Conservation (phyloP, 1,140 invertebrate genomes). For the Papilio glaucus region DNA sequence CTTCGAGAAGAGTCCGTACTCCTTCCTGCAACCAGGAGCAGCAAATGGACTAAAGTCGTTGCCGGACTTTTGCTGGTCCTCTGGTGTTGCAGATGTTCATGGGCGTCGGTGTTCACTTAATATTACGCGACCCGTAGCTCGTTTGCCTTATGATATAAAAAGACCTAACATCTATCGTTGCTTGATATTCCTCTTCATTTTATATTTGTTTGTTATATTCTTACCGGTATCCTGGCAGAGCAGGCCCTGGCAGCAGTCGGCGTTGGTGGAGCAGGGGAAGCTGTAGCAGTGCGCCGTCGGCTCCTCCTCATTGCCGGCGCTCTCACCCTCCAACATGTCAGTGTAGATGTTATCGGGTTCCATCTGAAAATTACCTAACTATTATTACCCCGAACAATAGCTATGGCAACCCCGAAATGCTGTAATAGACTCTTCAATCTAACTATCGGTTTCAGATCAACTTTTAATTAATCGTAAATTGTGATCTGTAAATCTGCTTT, state of each 20-base stretch:
- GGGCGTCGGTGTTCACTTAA: no score
- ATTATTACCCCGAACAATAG: background rate
- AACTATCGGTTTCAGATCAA: background rate
- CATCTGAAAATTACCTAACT: conserved; percentile 45
- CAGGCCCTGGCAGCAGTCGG: conserved; percentile 73
- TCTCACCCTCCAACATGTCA: conserved; percentile 69
- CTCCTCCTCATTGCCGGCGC: conserved; percentile 69
- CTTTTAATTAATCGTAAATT: no score
- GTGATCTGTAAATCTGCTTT: no score
- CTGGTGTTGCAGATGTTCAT: no score
- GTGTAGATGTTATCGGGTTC: conserved; percentile 72
- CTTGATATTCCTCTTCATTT: no score
- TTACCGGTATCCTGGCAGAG: conserved; percentile 73
- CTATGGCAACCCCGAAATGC: background rate
- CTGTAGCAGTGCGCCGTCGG: conserved; percentile 70
- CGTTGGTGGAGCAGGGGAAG: conserved; percentile 67
- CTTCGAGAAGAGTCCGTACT: no score
- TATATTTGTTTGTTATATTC: conserved; percentile 8
- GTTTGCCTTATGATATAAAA: no score
- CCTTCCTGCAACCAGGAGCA: no score
- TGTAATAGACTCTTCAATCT: background rate
- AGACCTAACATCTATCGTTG: no score
- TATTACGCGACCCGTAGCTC: no score
- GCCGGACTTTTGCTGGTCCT: no score
- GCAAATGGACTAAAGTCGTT: no score